phyloP scores from a whole-genome alignment of 2,797 vertebrate species.

The Limnodromus scolopaceus region DNA sequence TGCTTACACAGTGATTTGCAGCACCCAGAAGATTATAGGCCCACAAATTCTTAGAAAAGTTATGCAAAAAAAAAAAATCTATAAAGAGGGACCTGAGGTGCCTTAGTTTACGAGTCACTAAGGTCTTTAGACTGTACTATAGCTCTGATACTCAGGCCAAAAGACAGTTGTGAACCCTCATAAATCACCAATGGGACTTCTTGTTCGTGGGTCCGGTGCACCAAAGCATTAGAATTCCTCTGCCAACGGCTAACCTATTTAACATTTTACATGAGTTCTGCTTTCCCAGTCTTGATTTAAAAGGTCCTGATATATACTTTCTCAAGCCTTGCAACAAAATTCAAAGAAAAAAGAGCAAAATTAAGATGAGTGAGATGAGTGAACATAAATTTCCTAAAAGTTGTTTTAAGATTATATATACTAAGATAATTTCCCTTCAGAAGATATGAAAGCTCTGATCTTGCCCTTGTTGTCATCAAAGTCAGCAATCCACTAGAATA shows the following conservation, averaged over 20 bases:
- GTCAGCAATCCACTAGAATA: background rate
- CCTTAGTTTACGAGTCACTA: constrained; percentile 49
- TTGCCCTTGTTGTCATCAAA: background rate
- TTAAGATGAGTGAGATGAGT: background rate
- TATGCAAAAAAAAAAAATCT: constrained; percentile 4
- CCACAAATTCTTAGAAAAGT: constrained; percentile 53
- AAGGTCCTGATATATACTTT: background rate
- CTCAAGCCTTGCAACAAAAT: background rate
- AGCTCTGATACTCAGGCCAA: constrained; percentile 41
- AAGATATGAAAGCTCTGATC: background rate
- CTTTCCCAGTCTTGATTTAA: background rate
- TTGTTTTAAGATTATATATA: background rate
- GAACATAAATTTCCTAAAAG: background rate
- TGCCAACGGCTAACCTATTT: constrained; percentile 3
- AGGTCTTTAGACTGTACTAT: constrained; percentile 15
- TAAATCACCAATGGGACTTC: constrained; percentile 43
- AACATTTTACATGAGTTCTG: background rate
- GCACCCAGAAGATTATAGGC: constrained; percentile 35
- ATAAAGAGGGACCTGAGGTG: constrained; percentile 17
- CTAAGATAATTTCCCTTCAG: background rate
- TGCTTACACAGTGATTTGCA: constrained; percentile 46
- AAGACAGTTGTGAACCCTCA: constrained; percentile 48
- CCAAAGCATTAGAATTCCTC: constrained; percentile 24
- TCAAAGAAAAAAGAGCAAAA: background rate
- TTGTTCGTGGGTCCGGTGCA: constrained; percentile 25